These are phyloP conservation scores for Melipona beecheii DNA, from an alignment of 2,888 invertebrate species.

Conservation along the genomic window DNA sequence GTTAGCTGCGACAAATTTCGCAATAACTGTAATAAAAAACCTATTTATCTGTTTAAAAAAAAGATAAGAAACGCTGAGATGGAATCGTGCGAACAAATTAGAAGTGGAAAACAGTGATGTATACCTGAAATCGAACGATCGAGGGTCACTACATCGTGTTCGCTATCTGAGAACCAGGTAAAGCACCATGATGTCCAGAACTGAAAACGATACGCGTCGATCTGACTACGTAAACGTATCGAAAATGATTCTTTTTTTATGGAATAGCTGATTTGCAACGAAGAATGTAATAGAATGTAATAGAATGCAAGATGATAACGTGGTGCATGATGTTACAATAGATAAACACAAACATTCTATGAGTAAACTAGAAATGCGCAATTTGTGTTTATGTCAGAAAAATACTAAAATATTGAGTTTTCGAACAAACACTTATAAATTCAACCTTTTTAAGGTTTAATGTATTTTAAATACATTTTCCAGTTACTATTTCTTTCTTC, in stretches of 20 bases:
- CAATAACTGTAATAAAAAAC: neutral
- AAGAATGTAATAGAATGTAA: neutral
- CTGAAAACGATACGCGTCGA: conserved; percentile 76
- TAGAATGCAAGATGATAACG: neutral
- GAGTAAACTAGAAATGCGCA: conserved; percentile 21
- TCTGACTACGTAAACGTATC: conserved; percentile 15
- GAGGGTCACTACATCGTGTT: conserved; percentile 63
- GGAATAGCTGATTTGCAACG: neutral
- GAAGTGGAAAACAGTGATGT: conserved; percentile 35
- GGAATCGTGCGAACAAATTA: neutral
- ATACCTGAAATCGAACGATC: conserved; percentile 65
- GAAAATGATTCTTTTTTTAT: neutral
- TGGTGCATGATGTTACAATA: neutral
- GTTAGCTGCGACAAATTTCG: neutral
- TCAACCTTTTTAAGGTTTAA: neutral
- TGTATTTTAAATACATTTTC: neutral
- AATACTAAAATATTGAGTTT: neutral
- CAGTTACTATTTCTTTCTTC: neutral
- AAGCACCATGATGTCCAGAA: conserved; percentile 81
- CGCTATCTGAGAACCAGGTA: conserved; percentile 81
- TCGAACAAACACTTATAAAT: neutral
- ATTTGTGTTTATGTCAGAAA: neutral
- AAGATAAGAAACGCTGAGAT: neutral
- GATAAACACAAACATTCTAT: conserved; percentile 20
- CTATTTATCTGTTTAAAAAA: neutral